Percentiles rank a stretch among this genome's conserved stretches.
Conservation (phyloP, 2,113 vertebrate genomes). For the Stomatorhinus ivindoensis region DNA sequence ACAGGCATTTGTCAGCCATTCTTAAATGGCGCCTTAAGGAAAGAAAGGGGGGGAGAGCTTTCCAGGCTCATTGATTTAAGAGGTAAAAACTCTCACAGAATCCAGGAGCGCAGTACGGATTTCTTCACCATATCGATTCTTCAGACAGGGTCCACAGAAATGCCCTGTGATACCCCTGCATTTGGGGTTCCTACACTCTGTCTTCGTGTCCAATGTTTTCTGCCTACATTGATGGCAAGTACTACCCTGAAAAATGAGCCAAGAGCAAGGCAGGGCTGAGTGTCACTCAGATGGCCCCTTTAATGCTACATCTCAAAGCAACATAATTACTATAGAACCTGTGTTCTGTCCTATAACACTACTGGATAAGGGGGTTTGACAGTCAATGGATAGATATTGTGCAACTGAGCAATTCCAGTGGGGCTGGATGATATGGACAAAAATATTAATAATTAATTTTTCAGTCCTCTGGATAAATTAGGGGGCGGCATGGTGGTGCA, state of each 20-base stretch:
- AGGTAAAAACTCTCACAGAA: conserved; percentile 61
- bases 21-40: background rate
- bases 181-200: conserved; percentile 75
- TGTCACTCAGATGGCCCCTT: background rate
- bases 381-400: background rate
- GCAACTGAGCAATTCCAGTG: background rate
- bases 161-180: conserved; percentile 83
- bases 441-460: background rate
- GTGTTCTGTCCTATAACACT: background rate
- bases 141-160: conserved; percentile 89
- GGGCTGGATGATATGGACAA: background rate
- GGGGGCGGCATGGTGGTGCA: no score
- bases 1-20: background rate
- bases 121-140: conserved; percentile 92
- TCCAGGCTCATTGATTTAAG: background rate
- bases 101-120: conserved; percentile 77
- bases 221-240: conserved; percentile 96
- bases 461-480: background rate
- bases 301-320: background rate
- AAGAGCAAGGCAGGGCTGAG: background rate
- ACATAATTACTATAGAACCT: background rate
- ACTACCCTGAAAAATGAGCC: conserved; percentile 66
- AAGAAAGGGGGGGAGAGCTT: background rate
- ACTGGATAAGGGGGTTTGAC: background rate
- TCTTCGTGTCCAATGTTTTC: conserved; percentile 93